These are phyloP conservation scores for Protobothrops mucrosquamatus DNA, from an alignment of 2,113 vertebrate genomes.

Conservation along the genomic window DNA sequence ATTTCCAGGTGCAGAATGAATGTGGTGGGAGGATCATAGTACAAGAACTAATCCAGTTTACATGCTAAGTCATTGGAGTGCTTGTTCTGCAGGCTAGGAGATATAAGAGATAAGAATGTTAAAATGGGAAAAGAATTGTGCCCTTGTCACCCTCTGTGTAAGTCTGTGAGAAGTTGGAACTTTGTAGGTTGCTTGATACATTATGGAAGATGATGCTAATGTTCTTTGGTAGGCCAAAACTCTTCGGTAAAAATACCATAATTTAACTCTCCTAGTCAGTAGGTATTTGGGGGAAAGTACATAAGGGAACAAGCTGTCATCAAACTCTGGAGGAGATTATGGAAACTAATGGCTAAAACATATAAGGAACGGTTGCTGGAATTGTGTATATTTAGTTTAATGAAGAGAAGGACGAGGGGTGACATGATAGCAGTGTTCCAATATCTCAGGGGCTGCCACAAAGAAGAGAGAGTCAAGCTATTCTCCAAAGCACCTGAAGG, in stretches of 20 bases:
- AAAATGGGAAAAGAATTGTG: neutral
- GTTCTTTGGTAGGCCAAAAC: neutral
- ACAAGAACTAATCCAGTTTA: neutral
- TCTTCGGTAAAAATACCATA: neutral
- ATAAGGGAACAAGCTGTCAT: neutral
- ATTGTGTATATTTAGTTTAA: too few species aligned
- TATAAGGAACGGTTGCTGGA: too few species aligned
- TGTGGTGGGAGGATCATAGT: neutral
- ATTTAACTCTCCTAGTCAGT: neutral
- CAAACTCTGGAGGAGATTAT: neutral
- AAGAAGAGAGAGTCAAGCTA: too few species aligned
- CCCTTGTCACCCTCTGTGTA: neutral
- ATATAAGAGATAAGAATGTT: neutral
- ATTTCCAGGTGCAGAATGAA: neutral
- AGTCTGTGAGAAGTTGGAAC: neutral
- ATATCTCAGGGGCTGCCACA: too few species aligned
- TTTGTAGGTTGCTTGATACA: neutral
- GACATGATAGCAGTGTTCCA: too few species aligned
- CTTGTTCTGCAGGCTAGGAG: neutral
- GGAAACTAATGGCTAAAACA: neutral
- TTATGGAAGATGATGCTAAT: neutral
- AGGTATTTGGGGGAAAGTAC: neutral
- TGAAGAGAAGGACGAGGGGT: too few species aligned
- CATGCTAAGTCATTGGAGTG: neutral
- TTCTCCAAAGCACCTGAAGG: too few species aligned